Percentiles rank a stretch among this genome's conserved stretches.
Conservation (phyloP, 2,888 invertebrate genomes). For the Mimachlamys varia region DNA sequence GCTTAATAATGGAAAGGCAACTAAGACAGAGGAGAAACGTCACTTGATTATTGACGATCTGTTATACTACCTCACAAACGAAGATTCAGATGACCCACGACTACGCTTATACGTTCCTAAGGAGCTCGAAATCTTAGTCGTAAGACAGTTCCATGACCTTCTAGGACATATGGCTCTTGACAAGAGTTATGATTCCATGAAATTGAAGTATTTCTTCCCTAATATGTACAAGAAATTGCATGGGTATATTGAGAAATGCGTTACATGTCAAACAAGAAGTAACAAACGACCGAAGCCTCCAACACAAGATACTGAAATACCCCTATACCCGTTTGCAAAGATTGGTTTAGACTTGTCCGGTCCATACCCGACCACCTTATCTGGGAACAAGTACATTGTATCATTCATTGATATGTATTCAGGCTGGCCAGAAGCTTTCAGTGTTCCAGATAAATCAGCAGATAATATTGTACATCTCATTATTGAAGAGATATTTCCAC, state of each 20-base stretch:
- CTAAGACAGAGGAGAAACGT: conserved; percentile 38
- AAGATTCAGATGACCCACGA: conserved; percentile 52
- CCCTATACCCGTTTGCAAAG: conserved; percentile 54
- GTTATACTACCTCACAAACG: conserved; percentile 51
- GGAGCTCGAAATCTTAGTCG: conserved; percentile 38
- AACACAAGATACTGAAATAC: conserved; percentile 55
- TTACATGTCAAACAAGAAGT: conserved; percentile 47
- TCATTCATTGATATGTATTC: conserved; percentile 45
- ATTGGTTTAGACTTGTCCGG: conserved; percentile 49
- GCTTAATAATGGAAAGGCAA: conserved; percentile 40
- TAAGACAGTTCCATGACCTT: conserved; percentile 50
- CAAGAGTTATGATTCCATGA: conserved; percentile 51
- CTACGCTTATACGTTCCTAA: conserved; percentile 48
- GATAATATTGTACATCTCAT: conserved; percentile 48
- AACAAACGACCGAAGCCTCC: conserved; percentile 46
- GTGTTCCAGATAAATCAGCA: conserved; percentile 49
- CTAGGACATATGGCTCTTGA: conserved; percentile 49
- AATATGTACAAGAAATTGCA: conserved; percentile 41
- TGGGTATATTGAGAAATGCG: conserved; percentile 46
- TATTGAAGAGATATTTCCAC: conserved; percentile 44
- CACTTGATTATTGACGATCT: conserved; percentile 49
- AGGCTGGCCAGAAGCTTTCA: conserved; percentile 50
- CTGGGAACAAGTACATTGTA: conserved; percentile 51
- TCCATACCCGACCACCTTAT: conserved; percentile 50
- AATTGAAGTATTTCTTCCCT: conserved; percentile 50